Conservation (phyloP, 2,113 vertebrate species). For the Tapirus terrestris region DNA sequence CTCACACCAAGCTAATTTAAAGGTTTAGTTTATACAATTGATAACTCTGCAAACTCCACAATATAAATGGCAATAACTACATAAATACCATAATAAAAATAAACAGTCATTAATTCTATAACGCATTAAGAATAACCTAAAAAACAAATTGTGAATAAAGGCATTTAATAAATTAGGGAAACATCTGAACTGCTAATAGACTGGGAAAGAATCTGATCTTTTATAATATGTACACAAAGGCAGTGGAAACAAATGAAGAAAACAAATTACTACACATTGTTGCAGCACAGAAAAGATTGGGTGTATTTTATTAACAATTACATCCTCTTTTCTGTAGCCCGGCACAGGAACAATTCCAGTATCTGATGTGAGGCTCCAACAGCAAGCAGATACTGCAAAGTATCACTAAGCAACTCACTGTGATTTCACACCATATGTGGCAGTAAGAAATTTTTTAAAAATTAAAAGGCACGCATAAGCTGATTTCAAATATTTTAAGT, state of each 20-base stretch:
- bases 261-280: slow-evolving; percentile 55
- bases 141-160: slow-evolving; percentile 58
- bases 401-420: slow-evolving; percentile 48
- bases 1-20: slow-evolving; percentile 74
- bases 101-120: slow-evolving; percentile 65
- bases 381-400: slow-evolving; percentile 9
- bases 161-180: slow-evolving; percentile 61
- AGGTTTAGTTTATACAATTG: slow-evolving; percentile 70
- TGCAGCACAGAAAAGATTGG: slow-evolving; percentile 44
- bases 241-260: slow-evolving; percentile 58
- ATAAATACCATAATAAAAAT: slow-evolving; percentile 72
- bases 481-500: slow-evolving; percentile 45
- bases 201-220: slow-evolving; percentile 26
- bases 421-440: slow-evolving; percentile 41
- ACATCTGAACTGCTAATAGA: slow-evolving; percentile 48
- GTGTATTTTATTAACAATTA: slow-evolving; percentile 37
- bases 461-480: slow-evolving; percentile 60
- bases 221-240: slow-evolving; percentile 52
- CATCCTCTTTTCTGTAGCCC: slow-evolving; percentile 44
- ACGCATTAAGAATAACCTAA: slow-evolving; percentile 61
- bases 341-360: slow-evolving; percentile 6
- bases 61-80: slow-evolving; percentile 59
- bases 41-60: slow-evolving; percentile 72
- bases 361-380: neutral
- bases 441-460: slow-evolving; percentile 29